Evolutionary conservation across 2,888 invertebrate species (phyloP), one percentile per base, ranked within the genome.

Genomic region (Lottia scabra): DNA sequence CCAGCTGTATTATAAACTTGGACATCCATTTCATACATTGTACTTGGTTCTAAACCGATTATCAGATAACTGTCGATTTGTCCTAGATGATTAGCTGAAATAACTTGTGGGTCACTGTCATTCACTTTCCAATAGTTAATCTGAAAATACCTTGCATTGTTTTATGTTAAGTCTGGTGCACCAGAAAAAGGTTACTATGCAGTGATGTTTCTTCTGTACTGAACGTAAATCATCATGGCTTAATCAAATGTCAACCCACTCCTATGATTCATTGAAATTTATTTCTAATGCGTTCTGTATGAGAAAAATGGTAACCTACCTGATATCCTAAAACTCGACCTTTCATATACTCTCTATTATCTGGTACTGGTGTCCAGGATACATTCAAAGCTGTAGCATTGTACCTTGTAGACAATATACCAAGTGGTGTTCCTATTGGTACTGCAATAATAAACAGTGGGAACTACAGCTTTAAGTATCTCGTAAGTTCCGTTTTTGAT

Each of bases 251-350:
- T 4, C 30, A 30, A 30, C 30, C 30, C 5, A 30, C 30, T 30
- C 30, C 30, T 30, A 4, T 30, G 30, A 30, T 30, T 2, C 30
- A 38, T 30, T 2, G 5, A 30, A 38, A 38, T 38, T 10, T 2
- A 38, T 38, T 38, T 38, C 38, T 38, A 5, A 38, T 30, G 6
- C 30, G 6, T 2, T 6, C 2, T 38, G 3, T 38, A 38, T 30
- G 5, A 30, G 30, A 30, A 30, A 30, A 38, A 10, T 19, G 15
- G 12, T 15, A 67, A 62, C 15, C 90, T 90, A 94, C 93, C 85
- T 97, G 93, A 88, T 97, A 96, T 0, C 98, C 98, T 77, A 96
- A 95, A n/a, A 98, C 92, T 89, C 94, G 95, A 78, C 98, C 98
- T 77, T 96, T 92, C 64, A 97, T 92, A 81, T 93, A 93, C 78